Evolutionary conservation across 2,888 invertebrate species (phyloP).

Genomic region (Pyrochroa serraticornis): DNA sequence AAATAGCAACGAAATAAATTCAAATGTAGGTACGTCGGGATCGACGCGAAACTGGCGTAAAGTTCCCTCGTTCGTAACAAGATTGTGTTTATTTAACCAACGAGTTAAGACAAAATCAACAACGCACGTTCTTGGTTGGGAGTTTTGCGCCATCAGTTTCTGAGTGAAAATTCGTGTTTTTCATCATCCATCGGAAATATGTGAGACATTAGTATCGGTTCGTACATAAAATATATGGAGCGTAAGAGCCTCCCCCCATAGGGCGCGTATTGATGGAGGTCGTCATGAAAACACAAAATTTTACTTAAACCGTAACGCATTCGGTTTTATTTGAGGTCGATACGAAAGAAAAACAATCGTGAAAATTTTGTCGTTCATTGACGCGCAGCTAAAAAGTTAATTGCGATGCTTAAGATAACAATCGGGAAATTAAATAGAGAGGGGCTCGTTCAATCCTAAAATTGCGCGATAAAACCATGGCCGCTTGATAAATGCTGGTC

Average conservation of each 20-base stretch:
- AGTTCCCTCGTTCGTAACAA: too few species aligned
- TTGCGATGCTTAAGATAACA: conserved; percentile 40
- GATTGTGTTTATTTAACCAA: too few species aligned
- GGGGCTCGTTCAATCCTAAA: conserved; percentile 42
- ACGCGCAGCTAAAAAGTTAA: conserved; percentile 35
- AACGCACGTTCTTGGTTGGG: too few species aligned
- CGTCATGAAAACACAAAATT: not conserved
- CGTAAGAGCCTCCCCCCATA: conserved; percentile 4
- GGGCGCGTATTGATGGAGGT: conserved; percentile 3
- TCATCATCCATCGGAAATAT: conserved; percentile 11
- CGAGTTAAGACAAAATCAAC: too few species aligned
- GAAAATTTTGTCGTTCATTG: conserved; percentile 7
- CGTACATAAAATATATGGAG: conserved; percentile 7
- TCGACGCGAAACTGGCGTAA: too few species aligned
- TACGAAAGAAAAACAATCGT: conserved; percentile 8
- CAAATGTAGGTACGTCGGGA: too few species aligned
- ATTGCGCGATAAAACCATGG: conserved; percentile 45
- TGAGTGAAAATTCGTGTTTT: conserved; percentile 25
- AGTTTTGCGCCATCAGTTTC: too few species aligned
- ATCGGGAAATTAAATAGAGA: conserved; percentile 45
- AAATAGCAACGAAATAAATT: too few species aligned
- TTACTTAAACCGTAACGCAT: not conserved
- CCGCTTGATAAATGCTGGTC: conserved; percentile 45
- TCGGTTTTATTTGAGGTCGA: not conserved
- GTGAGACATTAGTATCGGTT: conserved; percentile 21